A percentile compares a stretch with the other conserved stretches of the same genome.
These are phyloP conservation scores for Oreochromis mossambicus DNA, from an alignment of 2,797 vertebrate genomes.

Conservation along the genomic window DNA sequence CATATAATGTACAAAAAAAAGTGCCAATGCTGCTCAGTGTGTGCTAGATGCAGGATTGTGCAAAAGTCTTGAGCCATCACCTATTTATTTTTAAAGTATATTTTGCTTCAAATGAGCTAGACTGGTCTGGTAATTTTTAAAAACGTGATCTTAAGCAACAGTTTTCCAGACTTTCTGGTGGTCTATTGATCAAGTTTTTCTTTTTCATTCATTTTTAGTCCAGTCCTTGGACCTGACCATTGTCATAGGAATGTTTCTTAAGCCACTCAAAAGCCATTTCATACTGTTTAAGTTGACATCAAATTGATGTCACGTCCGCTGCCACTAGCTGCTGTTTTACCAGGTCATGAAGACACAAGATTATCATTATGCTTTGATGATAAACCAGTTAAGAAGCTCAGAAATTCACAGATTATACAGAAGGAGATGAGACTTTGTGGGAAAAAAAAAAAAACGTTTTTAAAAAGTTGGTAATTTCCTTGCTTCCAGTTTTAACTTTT, in stretches of 20 bases:
- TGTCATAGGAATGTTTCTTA: not conserved
- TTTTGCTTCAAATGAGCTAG: not conserved
- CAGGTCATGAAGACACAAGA: not conserved
- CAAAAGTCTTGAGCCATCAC: not conserved
- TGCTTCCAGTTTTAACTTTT: not conserved
- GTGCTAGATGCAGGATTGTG: not conserved
- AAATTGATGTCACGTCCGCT: not conserved
- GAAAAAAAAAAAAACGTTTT: fast-evolving
- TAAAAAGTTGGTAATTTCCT: not conserved
- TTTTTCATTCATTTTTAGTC: not conserved
- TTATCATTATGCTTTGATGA: not conserved
- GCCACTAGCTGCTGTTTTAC: not conserved
- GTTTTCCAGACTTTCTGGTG: not conserved
- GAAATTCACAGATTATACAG: not conserved
- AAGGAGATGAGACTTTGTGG: not conserved
- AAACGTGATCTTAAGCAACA: not conserved
- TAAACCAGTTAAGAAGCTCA: not conserved
- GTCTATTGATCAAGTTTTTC: not conserved
- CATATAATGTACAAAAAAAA: no score
- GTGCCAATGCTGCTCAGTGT: not conserved
- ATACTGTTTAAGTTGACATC: not conserved
- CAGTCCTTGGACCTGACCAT: not conserved
- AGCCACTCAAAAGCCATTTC: not conserved
- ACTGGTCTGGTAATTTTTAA: not conserved
- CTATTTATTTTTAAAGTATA: not conserved